Base-by-base conservation (phyloP, 1,140 invertebrate genomes). In the Cydia strobilella region DNA sequence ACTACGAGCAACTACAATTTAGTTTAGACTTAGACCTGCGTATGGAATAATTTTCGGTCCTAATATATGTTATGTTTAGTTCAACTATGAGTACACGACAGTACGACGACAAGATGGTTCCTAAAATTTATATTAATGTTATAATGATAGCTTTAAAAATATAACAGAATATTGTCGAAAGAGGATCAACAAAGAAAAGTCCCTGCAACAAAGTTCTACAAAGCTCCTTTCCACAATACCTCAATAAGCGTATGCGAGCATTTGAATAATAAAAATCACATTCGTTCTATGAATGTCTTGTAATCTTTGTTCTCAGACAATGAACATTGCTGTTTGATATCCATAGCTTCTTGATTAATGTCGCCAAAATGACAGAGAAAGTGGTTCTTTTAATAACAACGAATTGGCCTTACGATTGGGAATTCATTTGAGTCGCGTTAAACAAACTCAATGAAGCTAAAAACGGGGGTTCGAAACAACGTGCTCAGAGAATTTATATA, bases 191-290 rank as follows among this genome's bases (percentile, higher is more conserved):
- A 69, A 69, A 69, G 31, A 20, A n/a, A 69, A 69, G 23, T n/a
- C 3, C 23, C n/a, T 69, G 65, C 27, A 35, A 35, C 65, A 35
- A 66, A 66, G 63, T 66, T 66, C n/a, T 66, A 35, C 63, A 66
- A 69, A 69, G 48, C 59, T 65, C 76, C 79, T 79, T 84, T 77
- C 76, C 82, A 88, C 77, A 77, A 84, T 82, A 85, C 81, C 82
- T 85, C 82, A 85, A 90, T 85, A 81, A 85, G 81, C 81, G 79
- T 81, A 81, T 77, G 45, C 63, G 51, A 83, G 78, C 83, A 84
- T 89, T 86, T 80, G 82, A 79, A 78, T 86, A 88, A 89, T 92
- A 89, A 86, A 88, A 90, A 90, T 89, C 90, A 90, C 84, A 90
- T 92, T 89, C 87, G 79, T 85, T 80, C 84, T 84, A 83, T 88